Conservation (phyloP, 2,113 vertebrate genomes). For the Apteryx mantelli region DNA sequence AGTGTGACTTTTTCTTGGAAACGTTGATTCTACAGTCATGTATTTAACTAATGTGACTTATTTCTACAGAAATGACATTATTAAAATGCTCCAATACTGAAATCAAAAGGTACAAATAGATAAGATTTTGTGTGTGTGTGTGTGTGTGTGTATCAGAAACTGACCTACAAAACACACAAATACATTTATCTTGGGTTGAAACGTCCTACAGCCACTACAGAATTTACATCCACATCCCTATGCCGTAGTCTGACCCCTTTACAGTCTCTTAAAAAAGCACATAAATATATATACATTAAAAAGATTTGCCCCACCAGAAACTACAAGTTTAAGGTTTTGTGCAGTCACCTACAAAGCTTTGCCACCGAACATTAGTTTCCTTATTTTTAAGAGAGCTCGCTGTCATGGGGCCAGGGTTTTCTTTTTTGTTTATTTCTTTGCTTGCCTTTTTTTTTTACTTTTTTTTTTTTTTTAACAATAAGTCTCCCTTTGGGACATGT, state of each 20-base stretch:
- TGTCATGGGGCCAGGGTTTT: not conserved
- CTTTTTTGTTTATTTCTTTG: not conserved
- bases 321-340: not conserved
- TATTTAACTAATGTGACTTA: not conserved
- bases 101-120: not conserved
- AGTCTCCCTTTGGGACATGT: constrained; percentile 72
- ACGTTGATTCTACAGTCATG: not conserved
- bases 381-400: constrained; percentile 35
- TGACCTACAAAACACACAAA: not conserved
- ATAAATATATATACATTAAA: not conserved
- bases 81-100: not conserved
- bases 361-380: not conserved
- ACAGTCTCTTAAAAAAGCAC: not conserved
- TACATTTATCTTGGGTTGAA: not conserved
- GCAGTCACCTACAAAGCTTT: not conserved
- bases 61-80: not conserved
- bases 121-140: not conserved
- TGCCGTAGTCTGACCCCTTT: not conserved
- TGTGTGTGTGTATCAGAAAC: not conserved
- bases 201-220: not conserved
- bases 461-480: not conserved
- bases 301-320: not conserved
- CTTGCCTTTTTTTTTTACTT: not conserved
- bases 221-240: not conserved
- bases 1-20: not conserved